Evolutionary conservation across 2,113 vertebrate species (phyloP), one percentile per base, ranked within the genome.

Genomic region (Lagopus muta): DNA sequence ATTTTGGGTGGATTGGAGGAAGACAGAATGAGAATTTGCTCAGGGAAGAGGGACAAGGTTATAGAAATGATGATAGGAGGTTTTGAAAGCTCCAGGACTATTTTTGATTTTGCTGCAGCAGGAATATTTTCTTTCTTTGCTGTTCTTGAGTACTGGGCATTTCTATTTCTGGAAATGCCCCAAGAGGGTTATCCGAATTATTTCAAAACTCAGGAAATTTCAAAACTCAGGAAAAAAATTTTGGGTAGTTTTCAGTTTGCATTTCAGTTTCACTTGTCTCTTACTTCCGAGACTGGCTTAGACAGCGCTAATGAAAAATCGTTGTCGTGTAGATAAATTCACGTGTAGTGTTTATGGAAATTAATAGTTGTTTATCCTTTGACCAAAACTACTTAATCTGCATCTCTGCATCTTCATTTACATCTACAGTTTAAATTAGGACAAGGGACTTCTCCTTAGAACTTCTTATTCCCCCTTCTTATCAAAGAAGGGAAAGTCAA

Each of bases 161-260:
- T 91, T 96, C 91, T 92, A 90, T 95, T 96, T 91, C 82, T 91
- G 88, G 93, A 85, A 92, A 71, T 32, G 91, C 85, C 85, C 79
- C 15, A 24, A 70, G 89, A 93, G 80, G 2, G 13, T 83, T 70
- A 22, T 74, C 92, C 87, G 43, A 86, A 93, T 69, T 89, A 43
- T 95, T 96, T 82, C 69, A 74, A 72, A 93, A 91, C 79, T 89
- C 89, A 50, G 81, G 85, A 50, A 82, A 91, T 95, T 96, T 82
- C 69, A 74, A 72, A 93, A 91, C 79, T 89, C 89, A 50, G 81
- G 85, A 50, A 82, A 91, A 89, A 85, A 50, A 48, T 88, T 77
- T 72, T 92, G 72, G 65, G 55, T 60, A 4, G 42, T 80, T 93
- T 92, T 94, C 82, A 80, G 60, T 93, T 93, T 88, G 85, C 69